Conservation (phyloP, 2,888 invertebrate species). For the Ormyrus thymus region DNA sequence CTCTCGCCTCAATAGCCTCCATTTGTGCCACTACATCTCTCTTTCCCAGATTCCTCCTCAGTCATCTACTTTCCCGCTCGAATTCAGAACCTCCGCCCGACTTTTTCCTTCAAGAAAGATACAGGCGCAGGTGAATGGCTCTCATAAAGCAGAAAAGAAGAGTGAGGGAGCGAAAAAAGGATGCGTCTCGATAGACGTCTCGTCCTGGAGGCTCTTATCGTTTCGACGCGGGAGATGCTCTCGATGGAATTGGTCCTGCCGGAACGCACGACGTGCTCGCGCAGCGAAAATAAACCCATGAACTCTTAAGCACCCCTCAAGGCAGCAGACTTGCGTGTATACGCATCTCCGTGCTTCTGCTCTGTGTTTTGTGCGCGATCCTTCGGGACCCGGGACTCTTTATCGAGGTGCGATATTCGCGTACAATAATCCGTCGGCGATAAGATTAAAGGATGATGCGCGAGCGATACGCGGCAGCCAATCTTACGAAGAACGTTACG, state of each 20-base stretch:
- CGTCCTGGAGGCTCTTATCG: slow-evolving; percentile 2
- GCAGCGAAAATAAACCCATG: slow-evolving; percentile 24
- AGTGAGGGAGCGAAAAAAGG: neutral
- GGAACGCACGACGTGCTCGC: neutral
- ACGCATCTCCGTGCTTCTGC: too few relatives aligned
- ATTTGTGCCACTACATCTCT: too few relatives aligned
- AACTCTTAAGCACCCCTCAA: neutral
- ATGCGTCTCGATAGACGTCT: slow-evolving; percentile 8
- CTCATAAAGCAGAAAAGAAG: neutral
- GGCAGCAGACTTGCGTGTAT: too few relatives aligned
- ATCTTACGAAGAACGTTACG: neutral
- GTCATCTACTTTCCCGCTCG: too few relatives aligned
- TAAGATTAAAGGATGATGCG: neutral
- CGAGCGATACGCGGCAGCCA: neutral
- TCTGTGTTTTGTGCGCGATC: neutral
- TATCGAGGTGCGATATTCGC: slow-evolving; percentile 25
- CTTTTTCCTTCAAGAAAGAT: too few relatives aligned
- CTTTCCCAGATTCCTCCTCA: too few relatives aligned
- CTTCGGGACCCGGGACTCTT: neutral
- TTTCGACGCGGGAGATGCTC: slow-evolving; percentile 2
- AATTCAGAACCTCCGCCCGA: too few relatives aligned
- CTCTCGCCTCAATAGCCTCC: too few relatives aligned
- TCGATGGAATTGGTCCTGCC: slow-evolving; percentile 32
- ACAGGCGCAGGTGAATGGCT: too few relatives aligned
- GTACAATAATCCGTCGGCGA: neutral